phyloP scores from a whole-genome alignment of 2,888 invertebrate genomes.

The Lasioglossum vierecki region DNA sequence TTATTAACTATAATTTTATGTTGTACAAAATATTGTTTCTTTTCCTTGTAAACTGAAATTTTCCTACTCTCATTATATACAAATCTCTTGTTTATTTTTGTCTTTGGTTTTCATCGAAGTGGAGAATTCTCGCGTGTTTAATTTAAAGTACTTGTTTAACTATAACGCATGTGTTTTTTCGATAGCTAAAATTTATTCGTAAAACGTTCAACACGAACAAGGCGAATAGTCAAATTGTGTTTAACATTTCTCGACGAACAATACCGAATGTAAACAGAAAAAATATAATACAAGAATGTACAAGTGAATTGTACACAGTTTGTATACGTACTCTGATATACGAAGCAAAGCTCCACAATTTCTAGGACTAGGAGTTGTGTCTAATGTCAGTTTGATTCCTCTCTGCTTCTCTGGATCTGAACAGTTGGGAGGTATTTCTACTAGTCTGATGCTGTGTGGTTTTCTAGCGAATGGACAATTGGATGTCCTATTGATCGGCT shows the following conservation, averaged over 20 bases:
- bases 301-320: constrained; percentile 22
- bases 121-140: constrained; percentile 13
- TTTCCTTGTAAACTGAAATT: background rate
- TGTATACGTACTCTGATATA: constrained; percentile 88
- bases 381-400: constrained; percentile 88
- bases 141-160: constrained; percentile 17
- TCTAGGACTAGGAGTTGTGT: constrained; percentile 84
- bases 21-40: constrained; percentile 6
- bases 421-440: constrained; percentile 90
- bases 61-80: constrained; percentile 4
- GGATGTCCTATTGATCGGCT: constrained; percentile 86
- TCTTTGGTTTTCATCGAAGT: background rate
- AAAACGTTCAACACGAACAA: background rate
- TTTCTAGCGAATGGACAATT: constrained; percentile 85
- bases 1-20: constrained; percentile 37
- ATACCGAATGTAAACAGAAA: background rate
- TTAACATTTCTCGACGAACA: constrained; percentile 16
- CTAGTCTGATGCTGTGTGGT: constrained; percentile 93
- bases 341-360: constrained; percentile 86
- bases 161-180: background rate
- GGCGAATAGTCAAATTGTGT: background rate
- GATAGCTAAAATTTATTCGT: background rate
- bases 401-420: constrained; percentile 85
- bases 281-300: background rate
- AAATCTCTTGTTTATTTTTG: background rate